Evolutionary conservation across 2,797 vertebrate genomes (phyloP).

Genomic region (Lateolabrax maculatus): DNA sequence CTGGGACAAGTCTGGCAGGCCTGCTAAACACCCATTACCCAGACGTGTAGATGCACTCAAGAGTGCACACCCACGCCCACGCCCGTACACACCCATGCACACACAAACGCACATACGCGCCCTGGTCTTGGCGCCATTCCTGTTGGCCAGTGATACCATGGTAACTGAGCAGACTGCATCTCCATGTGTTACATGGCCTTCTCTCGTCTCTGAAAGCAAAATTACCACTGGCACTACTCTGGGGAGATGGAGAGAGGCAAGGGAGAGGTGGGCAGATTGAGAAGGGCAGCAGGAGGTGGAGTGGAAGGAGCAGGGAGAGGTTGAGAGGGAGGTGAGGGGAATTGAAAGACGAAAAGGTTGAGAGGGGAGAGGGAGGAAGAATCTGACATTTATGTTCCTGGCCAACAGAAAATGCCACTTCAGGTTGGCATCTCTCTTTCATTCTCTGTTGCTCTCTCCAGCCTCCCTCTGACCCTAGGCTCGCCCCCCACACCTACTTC

Average conservation of each 20-base stretch:
- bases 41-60: constrained; percentile 66
- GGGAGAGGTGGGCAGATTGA: constrained; percentile 65
- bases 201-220: constrained; percentile 70
- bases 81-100: constrained; percentile 51
- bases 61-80: constrained; percentile 23
- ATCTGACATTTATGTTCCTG: constrained; percentile 80
- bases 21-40: constrained; percentile 84
- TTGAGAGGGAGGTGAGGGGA: constrained; percentile 71
- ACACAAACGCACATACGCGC: constrained; percentile 32
- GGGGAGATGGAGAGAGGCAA: constrained; percentile 62
- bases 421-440: constrained; percentile 71
- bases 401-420: constrained; percentile 77
- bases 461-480: constrained; percentile 49
- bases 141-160: constrained; percentile 70
- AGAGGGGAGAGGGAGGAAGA: constrained; percentile 64
- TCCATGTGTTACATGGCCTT: constrained; percentile 71
- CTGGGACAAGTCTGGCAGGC: constrained; percentile 78
- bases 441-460: constrained; percentile 46
- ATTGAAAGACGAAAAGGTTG: constrained; percentile 80
- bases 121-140: constrained; percentile 69
- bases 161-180: constrained; percentile 75
- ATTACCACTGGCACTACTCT: constrained; percentile 70
- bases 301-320: constrained; percentile 71
- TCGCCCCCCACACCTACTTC: constrained; percentile 27
- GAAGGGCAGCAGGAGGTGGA: constrained; percentile 70